Evolutionary conservation across 2,888 invertebrate species (phyloP).

Genomic region (Perizoma flavofasciatum): DNA sequence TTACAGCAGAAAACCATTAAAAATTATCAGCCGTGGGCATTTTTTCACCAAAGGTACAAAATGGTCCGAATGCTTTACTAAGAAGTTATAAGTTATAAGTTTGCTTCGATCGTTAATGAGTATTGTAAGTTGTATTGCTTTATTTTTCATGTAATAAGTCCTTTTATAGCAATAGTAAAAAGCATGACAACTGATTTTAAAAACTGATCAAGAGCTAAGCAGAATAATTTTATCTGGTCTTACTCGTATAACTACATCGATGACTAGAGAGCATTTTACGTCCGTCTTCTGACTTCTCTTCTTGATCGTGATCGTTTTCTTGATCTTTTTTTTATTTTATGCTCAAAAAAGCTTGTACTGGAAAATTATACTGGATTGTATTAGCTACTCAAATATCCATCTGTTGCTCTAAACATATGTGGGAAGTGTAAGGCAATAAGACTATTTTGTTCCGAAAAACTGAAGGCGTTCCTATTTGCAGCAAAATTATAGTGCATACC

Average conservation of each 20-base stretch:
- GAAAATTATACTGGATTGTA: too few species aligned
- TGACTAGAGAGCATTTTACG: not conserved
- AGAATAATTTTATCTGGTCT: slow-evolving; percentile 34
- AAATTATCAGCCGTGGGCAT: slow-evolving; percentile 59
- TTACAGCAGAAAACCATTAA: slow-evolving; percentile 74
- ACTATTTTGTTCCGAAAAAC: too few species aligned
- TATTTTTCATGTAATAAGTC: slow-evolving; percentile 45
- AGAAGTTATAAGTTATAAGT: slow-evolving; percentile 51
- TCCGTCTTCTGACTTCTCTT: too few species aligned
- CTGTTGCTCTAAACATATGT: too few species aligned
- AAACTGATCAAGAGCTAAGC: slow-evolving; percentile 20
- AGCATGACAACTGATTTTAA: slow-evolving; percentile 17
- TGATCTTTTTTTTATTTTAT: too few species aligned
- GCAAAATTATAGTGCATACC: too few species aligned
- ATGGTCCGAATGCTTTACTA: slow-evolving; percentile 44
- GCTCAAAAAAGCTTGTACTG: too few species aligned
- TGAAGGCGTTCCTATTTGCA: too few species aligned
- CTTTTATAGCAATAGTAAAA: slow-evolving; percentile 8
- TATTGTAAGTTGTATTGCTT: slow-evolving; percentile 39
- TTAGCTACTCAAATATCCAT: too few species aligned
- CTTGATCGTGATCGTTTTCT: too few species aligned
- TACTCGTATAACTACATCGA: too few species aligned
- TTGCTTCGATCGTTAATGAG: slow-evolving; percentile 45
- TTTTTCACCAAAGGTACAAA: slow-evolving; percentile 4
- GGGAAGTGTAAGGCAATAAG: too few species aligned